Percentiles rank a stretch among this genome's conserved stretches.
These are phyloP conservation scores for Willowsia nigromaculata DNA, from an alignment of 2,888 invertebrate genomes.

Conservation along the genomic window DNA sequence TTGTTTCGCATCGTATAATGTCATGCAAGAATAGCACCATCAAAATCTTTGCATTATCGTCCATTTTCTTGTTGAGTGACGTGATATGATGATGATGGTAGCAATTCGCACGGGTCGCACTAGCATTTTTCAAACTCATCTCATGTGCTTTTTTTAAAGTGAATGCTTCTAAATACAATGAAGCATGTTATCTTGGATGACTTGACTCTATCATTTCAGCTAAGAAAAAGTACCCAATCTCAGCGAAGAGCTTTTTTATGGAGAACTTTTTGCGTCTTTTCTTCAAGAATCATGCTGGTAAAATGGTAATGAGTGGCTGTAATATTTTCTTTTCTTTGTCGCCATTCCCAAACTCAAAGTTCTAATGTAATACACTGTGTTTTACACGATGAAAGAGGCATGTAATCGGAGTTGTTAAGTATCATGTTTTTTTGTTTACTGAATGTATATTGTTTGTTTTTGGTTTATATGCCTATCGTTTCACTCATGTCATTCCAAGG, in stretches of 20 bases:
- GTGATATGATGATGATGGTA: neutral
- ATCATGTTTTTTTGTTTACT: neutral
- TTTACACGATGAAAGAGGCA: conserved; percentile 1
- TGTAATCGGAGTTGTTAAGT: conserved; percentile 21
- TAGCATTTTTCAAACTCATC: neutral
- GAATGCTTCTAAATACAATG: neutral
- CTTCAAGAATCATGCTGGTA: neutral
- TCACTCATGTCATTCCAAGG: neutral
- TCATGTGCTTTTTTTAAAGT: neutral
- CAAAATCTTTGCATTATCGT: neutral
- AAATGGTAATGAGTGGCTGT: neutral
- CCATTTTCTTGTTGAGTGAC: neutral
- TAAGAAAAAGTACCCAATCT: neutral
- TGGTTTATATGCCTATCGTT: neutral
- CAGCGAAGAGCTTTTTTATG: neutral
- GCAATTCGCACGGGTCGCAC: conserved; percentile 9
- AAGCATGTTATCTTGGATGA: neutral
- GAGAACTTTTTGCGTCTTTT: neutral
- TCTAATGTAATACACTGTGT: neutral
- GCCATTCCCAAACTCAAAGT: neutral
- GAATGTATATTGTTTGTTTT: neutral
- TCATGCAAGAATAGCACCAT: neutral
- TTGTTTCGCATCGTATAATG: neutral
- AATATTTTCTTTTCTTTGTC: neutral
- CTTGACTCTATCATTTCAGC: neutral